Evolutionary conservation across 2,113 vertebrate genomes (phyloP), one percentile per base, ranked within the genome.

Genomic region (Anguilla rostrata): DNA sequence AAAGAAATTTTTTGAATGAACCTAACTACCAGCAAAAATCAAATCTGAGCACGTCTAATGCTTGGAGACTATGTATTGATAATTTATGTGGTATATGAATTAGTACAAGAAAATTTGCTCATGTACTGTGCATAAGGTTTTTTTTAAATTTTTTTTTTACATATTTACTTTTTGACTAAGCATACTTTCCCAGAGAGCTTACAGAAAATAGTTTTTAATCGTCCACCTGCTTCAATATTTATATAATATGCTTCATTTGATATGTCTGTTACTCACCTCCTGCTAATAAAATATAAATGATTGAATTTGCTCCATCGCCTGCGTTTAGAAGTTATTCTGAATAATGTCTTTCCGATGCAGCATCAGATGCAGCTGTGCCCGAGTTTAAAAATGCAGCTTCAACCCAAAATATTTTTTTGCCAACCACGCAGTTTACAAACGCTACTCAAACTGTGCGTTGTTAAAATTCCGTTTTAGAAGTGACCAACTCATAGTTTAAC

Each of bases 111-210:
- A 75, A 34, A 75, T 34, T 75, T 20, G 39, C 20, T 22, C 39
- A 80, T 4, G 20, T 80, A 20, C 29, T 12, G 12, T 34, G 34
- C 34, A 34, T 34, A 34, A 34, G 34, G 34, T 34, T 34, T 34
- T 34, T 34, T 34, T 34, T 18, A 39, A 79, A 39, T 7, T 78
- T 46, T 0, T n/a, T 39, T 39, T 79, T 39, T 29, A 46, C 63
- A 22, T 75, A 71, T 84, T 84, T 78, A 49, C 40, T 39, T 81
- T 85, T 81, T 80, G 41, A 81, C 39, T 39, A 63, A 56, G 22
- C 82, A 46, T 46, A 39, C n/a, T 41, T 43, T 43, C 79, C 79
- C 79, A 14, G 12, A 39, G 4, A 22, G 60, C 60, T 66, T 5
- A 66, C 22, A 66, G 20, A 20, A 66, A 66, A 26, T 26, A 3